Conservation (phyloP, 2,797 vertebrate species). For the Poecilia picta region DNA sequence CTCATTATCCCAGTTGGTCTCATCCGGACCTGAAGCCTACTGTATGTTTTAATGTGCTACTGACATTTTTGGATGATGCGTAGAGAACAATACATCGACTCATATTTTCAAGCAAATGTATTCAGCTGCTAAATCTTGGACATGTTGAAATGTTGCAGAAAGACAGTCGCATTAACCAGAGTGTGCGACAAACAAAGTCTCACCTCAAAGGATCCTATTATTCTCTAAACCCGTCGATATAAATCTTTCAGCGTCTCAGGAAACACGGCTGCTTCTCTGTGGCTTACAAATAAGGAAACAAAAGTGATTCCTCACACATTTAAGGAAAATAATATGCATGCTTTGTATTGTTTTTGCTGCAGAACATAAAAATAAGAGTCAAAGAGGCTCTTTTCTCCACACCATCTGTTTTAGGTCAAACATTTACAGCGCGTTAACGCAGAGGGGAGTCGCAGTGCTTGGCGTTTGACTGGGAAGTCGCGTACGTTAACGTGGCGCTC, state of each 20-base stretch:
- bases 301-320: background rate
- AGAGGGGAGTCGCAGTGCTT: background rate
- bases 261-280: background rate
- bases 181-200: background rate
- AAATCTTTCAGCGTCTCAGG: background rate
- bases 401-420: background rate
- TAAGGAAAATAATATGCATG: background rate
- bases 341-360: background rate
- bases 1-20: background rate
- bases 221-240: background rate
- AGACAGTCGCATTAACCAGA: background rate
- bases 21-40: background rate
- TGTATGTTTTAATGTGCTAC: background rate
- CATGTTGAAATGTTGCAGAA: background rate
- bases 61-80: background rate
- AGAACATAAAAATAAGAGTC: background rate
- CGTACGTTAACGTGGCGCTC: background rate
- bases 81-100: background rate
- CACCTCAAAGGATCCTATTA: background rate
- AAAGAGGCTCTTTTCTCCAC: background rate
- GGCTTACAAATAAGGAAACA: background rate
- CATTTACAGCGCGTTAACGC: background rate
- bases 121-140: background rate
- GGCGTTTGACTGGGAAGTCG: background rate
- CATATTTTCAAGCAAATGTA: background rate